Evolutionary conservation across 2,888 invertebrate species (phyloP).

Genomic region (Notodonta ziczac): DNA sequence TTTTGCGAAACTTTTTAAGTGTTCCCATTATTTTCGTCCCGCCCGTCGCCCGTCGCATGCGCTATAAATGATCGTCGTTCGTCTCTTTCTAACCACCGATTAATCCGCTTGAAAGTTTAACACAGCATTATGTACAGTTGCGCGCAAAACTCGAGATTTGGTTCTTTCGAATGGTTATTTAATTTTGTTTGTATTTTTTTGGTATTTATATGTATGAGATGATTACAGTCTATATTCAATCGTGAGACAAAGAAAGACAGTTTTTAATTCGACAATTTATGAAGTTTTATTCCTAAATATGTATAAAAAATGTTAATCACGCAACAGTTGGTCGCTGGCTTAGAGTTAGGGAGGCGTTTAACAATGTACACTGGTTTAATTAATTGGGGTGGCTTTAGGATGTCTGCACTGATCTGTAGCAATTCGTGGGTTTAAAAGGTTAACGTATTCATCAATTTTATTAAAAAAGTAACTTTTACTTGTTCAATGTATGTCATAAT

Average conservation of each 20-base stretch:
- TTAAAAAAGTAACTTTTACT: too few species aligned
- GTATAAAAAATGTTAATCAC: conserved; percentile 27
- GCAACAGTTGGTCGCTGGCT: conserved; percentile 31
- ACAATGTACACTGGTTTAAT: background rate
- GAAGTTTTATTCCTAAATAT: too few species aligned
- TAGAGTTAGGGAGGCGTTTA: background rate
- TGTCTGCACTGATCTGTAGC: too few species aligned
- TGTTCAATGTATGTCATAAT: too few species aligned
- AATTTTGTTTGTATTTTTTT: background rate
- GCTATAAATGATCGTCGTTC: conserved; percentile 32
- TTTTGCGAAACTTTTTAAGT: too few species aligned
- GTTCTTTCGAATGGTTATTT: background rate
- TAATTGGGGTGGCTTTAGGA: too few species aligned
- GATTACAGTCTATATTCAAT: too few species aligned
- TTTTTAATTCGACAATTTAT: too few species aligned
- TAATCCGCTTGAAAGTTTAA: conserved; percentile 67
- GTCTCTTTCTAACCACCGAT: conserved; percentile 54
- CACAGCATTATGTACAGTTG: conserved; percentile 59
- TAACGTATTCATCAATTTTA: too few species aligned
- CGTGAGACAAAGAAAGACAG: too few species aligned
- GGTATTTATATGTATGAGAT: background rate
- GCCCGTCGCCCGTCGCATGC: conserved; percentile 21
- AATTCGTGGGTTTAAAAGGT: too few species aligned
- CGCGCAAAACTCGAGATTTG: conserved; percentile 37
- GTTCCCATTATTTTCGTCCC: conserved; percentile 8